phyloP scores from a whole-genome alignment of 2,888 invertebrate genomes.

The Cremastinae sp. region DNA sequence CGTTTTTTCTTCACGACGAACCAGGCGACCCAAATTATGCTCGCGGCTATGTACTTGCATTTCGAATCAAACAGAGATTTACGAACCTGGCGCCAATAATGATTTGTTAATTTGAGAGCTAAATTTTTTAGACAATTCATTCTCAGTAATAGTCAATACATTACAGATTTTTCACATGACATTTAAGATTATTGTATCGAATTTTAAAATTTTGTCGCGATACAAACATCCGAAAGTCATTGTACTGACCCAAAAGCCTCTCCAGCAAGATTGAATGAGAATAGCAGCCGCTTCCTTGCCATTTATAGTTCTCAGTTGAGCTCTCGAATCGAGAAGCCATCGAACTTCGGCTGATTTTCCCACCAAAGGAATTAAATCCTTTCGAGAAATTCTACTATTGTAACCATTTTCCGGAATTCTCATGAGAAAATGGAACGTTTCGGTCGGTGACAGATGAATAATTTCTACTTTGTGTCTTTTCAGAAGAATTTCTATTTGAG shows the following conservation, averaged over 20 bases:
- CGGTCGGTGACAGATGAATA: slow-evolving; percentile 58
- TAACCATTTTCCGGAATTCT: slow-evolving; percentile 63
- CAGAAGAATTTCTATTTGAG: slow-evolving; percentile 63
- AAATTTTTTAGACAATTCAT: no score
- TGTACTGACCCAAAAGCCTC: slow-evolving; percentile 64
- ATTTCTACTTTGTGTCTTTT: slow-evolving; percentile 55
- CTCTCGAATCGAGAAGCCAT: slow-evolving; percentile 59
- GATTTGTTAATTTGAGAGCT: not conserved
- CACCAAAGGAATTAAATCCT: slow-evolving; percentile 61
- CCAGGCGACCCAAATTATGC: slow-evolving; percentile 66
- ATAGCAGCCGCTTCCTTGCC: slow-evolving; percentile 62
- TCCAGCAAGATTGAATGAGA: slow-evolving; percentile 66
- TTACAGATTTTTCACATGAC: no score
- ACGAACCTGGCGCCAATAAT: slow-evolving; percentile 61
- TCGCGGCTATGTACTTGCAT: slow-evolving; percentile 67
- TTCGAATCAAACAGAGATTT: slow-evolving; percentile 54
- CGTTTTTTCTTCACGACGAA: slow-evolving; percentile 59
- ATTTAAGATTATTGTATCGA: no score
- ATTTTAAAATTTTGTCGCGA: no score
- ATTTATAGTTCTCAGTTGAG: slow-evolving; percentile 58
- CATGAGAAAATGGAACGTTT: slow-evolving; percentile 56
- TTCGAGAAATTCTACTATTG: slow-evolving; percentile 49
- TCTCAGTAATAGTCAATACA: no score
- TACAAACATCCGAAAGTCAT: no score
- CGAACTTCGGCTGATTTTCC: slow-evolving; percentile 32